phyloP scores from a whole-genome alignment of 2,797 vertebrate genomes.

The Ceyx erithaca region DNA sequence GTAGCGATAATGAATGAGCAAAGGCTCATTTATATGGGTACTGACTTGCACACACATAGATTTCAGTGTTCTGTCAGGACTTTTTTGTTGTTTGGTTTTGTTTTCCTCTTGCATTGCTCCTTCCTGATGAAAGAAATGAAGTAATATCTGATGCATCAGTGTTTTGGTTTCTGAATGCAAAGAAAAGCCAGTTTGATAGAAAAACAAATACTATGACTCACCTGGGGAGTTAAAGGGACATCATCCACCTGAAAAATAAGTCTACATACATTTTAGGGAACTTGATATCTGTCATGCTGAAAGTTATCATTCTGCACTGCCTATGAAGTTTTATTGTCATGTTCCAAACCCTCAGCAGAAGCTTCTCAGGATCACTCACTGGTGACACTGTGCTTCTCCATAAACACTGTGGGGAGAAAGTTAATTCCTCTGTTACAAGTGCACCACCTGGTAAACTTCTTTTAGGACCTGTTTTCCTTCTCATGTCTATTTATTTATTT shows the following conservation, averaged over 20 bases:
- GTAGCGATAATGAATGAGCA: neutral
- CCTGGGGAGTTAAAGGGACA: rapidly evolving
- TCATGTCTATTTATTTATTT: neutral
- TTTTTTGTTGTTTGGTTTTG: neutral
- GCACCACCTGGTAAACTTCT: neutral
- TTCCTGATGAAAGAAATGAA: neutral
- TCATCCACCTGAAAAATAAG: neutral
- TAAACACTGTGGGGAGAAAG: rapidly evolving
- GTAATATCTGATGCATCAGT: neutral
- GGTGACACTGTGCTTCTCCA: neutral
- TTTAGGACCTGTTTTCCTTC: neutral
- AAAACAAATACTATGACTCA: neutral
- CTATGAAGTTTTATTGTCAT: neutral
- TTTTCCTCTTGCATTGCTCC: neutral
- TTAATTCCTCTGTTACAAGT: neutral
- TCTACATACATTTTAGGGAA: neutral
- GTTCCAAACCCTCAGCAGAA: neutral
- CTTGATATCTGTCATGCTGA: neutral
- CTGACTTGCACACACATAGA: neutral
- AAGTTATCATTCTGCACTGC: neutral
- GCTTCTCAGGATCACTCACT: neutral
- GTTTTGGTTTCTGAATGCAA: neutral
- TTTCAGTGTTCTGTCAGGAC: neutral
- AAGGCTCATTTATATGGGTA: neutral
- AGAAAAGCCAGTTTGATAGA: neutral